These are phyloP conservation scores for Aphidius colemani DNA, from an alignment of 2,888 invertebrate species.

Conservation along the genomic window DNA sequence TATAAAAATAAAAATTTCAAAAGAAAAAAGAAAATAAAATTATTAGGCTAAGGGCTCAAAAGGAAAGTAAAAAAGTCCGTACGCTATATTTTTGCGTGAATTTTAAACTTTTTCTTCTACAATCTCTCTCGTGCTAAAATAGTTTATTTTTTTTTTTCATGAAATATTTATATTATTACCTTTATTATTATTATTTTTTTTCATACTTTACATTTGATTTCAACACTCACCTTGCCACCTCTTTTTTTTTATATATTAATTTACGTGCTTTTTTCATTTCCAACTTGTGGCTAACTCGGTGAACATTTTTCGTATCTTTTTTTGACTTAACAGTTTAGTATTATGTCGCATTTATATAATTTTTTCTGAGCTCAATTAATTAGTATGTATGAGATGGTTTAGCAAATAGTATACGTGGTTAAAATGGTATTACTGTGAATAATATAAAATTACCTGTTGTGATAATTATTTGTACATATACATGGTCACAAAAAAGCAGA, in stretches of 20 bases:
- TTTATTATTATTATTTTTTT: slow-evolving; percentile 28
- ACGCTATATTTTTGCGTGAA: slow-evolving; percentile 42
- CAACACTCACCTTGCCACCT: slow-evolving; percentile 16
- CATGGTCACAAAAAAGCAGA: too few species aligned
- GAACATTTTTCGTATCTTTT: slow-evolving; percentile 4
- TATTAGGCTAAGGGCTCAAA: slow-evolving; percentile 18
- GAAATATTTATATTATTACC: not conserved
- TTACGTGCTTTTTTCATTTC: not conserved
- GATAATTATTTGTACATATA: not conserved
- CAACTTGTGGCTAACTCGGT: too few species aligned
- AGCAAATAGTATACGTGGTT: slow-evolving; percentile 19
- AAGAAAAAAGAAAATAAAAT: not conserved
- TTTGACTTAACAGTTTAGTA: not conserved
- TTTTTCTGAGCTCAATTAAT: slow-evolving; percentile 9
- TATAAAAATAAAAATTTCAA: too few species aligned
- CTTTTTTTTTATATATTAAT: slow-evolving; percentile 16
- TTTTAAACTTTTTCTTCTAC: slow-evolving; percentile 18
- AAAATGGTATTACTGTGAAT: slow-evolving; percentile 21
- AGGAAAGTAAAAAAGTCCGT: slow-evolving; percentile 46
- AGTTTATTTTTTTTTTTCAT: slow-evolving; percentile 28
- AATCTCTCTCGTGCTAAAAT: slow-evolving; percentile 15
- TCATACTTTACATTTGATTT: slow-evolving; percentile 23
- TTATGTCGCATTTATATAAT: slow-evolving; percentile 1
- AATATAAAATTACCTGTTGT: slow-evolving; percentile 22
- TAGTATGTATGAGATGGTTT: slow-evolving; percentile 21